A percentile compares a stretch with the other conserved stretches of the same genome.
These are phyloP conservation scores for Cacoxenus indagator DNA, from an alignment of 2,888 invertebrate species.

Conservation along the genomic window DNA sequence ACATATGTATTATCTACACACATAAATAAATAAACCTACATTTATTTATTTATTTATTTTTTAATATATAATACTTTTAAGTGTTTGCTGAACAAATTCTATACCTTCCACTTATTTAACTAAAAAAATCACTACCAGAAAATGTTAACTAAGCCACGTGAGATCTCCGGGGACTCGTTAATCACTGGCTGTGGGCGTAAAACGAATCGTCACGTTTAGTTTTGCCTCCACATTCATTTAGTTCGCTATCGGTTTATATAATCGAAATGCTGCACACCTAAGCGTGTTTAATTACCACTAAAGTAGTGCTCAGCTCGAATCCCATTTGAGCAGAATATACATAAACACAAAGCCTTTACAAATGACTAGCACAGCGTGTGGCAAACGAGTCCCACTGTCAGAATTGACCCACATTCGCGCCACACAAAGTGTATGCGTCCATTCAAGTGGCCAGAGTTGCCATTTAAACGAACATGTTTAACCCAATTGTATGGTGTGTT, in stretches of 20 bases:
- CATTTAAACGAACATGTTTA: too few species aligned
- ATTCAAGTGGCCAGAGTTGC: too few species aligned
- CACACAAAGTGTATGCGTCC: background rate
- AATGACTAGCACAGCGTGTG: conserved; percentile 29
- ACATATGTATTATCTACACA: too few species aligned
- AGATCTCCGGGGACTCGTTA: background rate
- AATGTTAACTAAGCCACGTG: background rate
- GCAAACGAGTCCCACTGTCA: conserved; percentile 22
- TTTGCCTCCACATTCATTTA: background rate
- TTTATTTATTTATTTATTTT: too few species aligned
- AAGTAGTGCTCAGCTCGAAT: conserved; percentile 65
- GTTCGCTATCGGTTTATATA: background rate
- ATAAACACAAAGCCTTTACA: conserved; percentile 33
- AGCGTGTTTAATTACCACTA: conserved; percentile 39
- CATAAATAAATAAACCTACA: too few species aligned
- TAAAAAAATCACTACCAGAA: background rate
- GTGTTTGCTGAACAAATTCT: background rate
- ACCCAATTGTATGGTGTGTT: background rate
- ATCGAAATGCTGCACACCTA: background rate
- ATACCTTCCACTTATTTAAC: too few species aligned
- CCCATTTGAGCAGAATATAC: conserved; percentile 30
- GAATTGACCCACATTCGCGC: conserved; percentile 45
- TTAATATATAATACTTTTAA: background rate
- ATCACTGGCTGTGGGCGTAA: background rate
- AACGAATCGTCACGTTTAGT: background rate